These are phyloP conservation scores for Pangasianodon gigas DNA, from an alignment of 2,113 vertebrate species.

Conservation along the genomic window DNA sequence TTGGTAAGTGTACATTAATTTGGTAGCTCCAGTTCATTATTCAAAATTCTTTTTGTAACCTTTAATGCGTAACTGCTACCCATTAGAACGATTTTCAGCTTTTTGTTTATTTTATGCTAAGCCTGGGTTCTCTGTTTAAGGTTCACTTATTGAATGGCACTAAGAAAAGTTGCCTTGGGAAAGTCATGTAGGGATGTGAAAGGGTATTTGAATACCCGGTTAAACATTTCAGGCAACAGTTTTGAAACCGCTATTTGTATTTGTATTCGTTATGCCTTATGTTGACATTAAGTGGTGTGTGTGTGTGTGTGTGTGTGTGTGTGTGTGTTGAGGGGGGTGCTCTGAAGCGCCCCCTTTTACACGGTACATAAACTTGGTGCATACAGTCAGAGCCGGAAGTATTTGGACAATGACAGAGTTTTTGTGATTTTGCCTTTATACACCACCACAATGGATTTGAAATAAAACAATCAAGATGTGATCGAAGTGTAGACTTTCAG, in stretches of 20 bases:
- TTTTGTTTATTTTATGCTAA: neutral
- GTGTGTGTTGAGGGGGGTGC: no score
- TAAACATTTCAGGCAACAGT: neutral
- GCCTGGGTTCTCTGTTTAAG: neutral
- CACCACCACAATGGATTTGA: no score
- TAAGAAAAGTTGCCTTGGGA: neutral
- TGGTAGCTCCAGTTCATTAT: neutral
- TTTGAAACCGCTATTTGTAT: neutral
- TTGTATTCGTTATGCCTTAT: neutral
- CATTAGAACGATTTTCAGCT: neutral
- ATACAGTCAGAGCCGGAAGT: no score
- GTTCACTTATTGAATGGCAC: neutral
- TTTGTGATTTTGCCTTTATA: no score
- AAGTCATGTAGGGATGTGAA: neutral
- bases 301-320: no score
- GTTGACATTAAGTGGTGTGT: neutral
- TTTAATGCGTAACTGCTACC: neutral
- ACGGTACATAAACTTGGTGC: no score
- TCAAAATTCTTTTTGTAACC: neutral
- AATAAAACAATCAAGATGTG: no score
- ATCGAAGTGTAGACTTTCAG: no score
- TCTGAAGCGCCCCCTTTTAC: no score
- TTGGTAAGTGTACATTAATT: constrained; percentile 80
- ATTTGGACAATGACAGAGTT: no score
- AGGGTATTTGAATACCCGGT: neutral